These are phyloP conservation scores for Acrocephalus arundinaceus DNA, from an alignment of 2,113 vertebrate genomes.

Conservation along the genomic window DNA sequence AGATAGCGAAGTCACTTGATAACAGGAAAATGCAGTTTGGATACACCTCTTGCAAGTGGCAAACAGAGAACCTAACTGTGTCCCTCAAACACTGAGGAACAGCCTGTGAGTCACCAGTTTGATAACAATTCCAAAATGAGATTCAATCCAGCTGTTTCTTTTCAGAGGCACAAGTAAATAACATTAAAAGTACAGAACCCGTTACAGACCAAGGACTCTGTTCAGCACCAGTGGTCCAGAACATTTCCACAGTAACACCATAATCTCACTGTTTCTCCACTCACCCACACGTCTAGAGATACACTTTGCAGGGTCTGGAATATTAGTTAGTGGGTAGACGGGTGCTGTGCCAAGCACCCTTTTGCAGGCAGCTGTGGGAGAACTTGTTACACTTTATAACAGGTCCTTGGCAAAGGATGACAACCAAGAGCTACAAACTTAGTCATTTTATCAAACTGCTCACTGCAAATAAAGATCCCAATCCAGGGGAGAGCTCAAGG, in stretches of 20 bases:
- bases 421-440: background rate
- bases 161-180: background rate
- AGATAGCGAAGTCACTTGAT: background rate
- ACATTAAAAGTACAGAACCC: background rate
- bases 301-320: background rate
- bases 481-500: background rate
- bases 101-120: background rate
- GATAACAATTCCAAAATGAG: background rate
- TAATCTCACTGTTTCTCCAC: background rate
- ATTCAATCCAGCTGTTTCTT: background rate
- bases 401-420: background rate
- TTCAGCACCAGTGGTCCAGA: background rate
- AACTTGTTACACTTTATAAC: background rate
- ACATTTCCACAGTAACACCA: background rate
- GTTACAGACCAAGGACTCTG: background rate
- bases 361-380: background rate
- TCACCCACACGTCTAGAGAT: background rate
- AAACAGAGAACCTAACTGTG: background rate
- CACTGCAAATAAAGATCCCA: background rate
- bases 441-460: background rate
- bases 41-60: background rate
- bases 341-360: background rate
- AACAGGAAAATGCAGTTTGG: background rate
- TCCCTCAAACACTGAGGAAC: background rate
- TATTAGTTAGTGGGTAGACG: background rate